Evolutionary conservation across 2,113 vertebrate species (phyloP).

Genomic region (Limanda limanda): DNA sequence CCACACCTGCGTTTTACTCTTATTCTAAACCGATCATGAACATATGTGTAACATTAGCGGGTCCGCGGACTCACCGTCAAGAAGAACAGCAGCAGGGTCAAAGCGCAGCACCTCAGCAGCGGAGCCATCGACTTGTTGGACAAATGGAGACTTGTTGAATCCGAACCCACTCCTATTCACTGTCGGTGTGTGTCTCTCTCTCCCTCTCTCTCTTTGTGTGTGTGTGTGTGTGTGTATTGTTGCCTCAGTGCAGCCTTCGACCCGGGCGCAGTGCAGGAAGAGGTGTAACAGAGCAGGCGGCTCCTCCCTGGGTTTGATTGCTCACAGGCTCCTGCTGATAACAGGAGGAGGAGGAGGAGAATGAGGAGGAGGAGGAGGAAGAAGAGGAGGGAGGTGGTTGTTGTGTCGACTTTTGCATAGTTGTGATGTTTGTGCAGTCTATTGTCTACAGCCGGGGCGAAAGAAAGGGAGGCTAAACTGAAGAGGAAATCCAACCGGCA

Average conservation of each 20-base stretch:
- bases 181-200: not conserved
- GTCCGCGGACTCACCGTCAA: conserved; percentile 55
- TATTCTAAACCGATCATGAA: not conserved
- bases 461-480: not conserved
- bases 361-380: conserved; percentile 25
- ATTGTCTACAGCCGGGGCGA: conserved; percentile 18
- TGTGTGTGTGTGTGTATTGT: not conserved
- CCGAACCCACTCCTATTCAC: not conserved
- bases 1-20: conserved; percentile 52
- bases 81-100: conserved; percentile 31
- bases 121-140: conserved; percentile 45
- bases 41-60: not conserved
- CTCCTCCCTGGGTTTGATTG: conserved; percentile 19
- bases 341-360: not conserved
- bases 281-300: conserved; percentile 55
- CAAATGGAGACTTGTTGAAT: not conserved
- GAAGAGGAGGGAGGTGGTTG: conserved; percentile 18
- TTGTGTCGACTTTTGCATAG: conserved; percentile 3
- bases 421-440: not conserved
- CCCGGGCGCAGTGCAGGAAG: conserved; percentile 22
- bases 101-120: conserved; percentile 18
- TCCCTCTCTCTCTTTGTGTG: not conserved
- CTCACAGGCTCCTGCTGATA: conserved; percentile 57
- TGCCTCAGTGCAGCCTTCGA: conserved; percentile 63
- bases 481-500: not conserved